Evolutionary conservation across 2,797 vertebrate genomes (phyloP), one percentile per base, ranked within the genome.

Genomic region (Melanotaenia boesemani): DNA sequence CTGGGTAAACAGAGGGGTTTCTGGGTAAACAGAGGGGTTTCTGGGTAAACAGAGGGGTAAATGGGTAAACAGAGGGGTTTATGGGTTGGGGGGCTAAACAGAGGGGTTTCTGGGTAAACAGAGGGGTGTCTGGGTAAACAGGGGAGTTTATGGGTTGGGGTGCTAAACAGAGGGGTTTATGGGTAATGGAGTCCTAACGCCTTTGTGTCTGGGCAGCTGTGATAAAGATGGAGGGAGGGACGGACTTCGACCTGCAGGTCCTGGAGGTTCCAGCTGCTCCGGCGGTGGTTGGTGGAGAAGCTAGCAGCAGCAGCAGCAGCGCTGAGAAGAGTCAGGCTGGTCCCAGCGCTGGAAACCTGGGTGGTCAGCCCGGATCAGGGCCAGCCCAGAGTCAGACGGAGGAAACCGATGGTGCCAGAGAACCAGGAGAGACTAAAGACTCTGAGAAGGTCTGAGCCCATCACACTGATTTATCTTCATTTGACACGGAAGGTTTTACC

Each of bases 191-290:
- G 57, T 76, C 16, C n/a, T 57, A 4, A 22, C 0, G 1, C 18
- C n/a, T 18, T 7, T 62, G 2, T 66, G 1, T 59, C 36, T 74
- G 56, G 63, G 2, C 77, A 97, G 97, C 96, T 0, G 97, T 98
- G 6, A 98, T 98, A 85, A 97, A 97, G 90, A 97, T 98, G 96
- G 97, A 98, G 86, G 96, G 96, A 6, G 97, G 97, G 0, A 95
- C 95, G 0, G 96, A 97, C 63, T 84, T 95, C 0, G 97, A 98
- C 74, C 90, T 98, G 65, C 96, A 96, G 44, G 96, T 97, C 62
- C 88, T 98, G 50, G 97, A 98, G 69, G 93, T 94, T 24, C 90
- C 87, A 0, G 6, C 39, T 0, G 94, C 67, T 15, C 20, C 81
- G 0, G 39, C 36, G 0, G 59, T 0, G 1, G 9, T 26, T 8